These are phyloP conservation scores for Corythaixoides concolor DNA, from an alignment of 2,113 vertebrate species.

Conservation along the genomic window DNA sequence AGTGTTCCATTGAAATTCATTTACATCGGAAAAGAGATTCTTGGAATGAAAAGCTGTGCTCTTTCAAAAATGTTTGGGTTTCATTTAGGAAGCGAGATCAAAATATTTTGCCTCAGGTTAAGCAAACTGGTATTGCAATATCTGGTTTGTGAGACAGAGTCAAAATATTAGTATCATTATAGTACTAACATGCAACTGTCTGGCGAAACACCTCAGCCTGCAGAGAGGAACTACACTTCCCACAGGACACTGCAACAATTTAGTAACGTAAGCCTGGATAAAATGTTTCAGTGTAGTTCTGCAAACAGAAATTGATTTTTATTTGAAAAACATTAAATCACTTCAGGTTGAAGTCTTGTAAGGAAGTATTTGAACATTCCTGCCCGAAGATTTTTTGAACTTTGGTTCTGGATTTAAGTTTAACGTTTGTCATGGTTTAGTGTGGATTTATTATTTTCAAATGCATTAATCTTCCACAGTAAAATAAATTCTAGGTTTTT, in stretches of 20 bases:
- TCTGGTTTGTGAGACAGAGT: background rate
- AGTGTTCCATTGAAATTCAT: background rate
- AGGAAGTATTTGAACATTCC: background rate
- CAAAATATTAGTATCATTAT: background rate
- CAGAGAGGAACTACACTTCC: background rate
- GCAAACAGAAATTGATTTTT: background rate
- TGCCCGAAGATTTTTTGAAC: background rate
- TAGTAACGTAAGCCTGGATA: background rate
- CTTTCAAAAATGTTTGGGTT: background rate
- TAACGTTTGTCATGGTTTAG: background rate
- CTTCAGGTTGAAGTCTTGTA: background rate
- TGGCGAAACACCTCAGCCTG: background rate
- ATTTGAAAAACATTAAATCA: background rate
- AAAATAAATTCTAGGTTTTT: background rate
- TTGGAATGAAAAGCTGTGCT: background rate
- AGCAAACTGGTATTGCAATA: background rate
- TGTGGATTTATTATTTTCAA: background rate
- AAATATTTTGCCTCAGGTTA: slow-evolving; percentile 15
- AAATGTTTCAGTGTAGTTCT: background rate
- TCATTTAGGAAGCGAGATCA: background rate
- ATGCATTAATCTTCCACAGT: background rate
- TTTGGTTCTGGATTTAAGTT: background rate
- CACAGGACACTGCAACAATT: background rate
- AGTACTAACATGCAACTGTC: background rate
- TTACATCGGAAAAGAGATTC: background rate